Conservation (phyloP, 2,797 vertebrate genomes). For the Sebastolobus altivelis region DNA sequence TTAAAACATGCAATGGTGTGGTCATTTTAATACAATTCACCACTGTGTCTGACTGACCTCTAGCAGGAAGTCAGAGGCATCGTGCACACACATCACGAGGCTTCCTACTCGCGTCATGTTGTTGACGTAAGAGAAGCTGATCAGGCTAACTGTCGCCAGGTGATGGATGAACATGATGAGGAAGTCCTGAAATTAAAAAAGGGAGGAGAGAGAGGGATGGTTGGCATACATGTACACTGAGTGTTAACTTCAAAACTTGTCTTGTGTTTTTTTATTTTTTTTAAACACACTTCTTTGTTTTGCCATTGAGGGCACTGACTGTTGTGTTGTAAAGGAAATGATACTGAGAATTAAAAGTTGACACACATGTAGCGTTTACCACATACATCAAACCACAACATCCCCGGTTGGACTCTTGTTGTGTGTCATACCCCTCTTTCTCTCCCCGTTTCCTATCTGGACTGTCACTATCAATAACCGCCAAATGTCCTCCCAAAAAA, state of each 20-base stretch:
- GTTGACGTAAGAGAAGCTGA: slow-evolving; percentile 93
- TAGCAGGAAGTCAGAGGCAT: slow-evolving; percentile 90
- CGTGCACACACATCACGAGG: slow-evolving; percentile 91
- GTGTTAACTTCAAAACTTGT: background rate
- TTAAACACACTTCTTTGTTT: background rate
- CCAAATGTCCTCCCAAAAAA: background rate
- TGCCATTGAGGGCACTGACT: background rate
- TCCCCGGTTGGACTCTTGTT: background rate
- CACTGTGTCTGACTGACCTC: slow-evolving; percentile 84
- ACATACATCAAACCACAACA: background rate
- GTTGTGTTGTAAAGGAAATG: background rate
- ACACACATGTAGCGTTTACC: background rate
- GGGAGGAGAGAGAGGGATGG: background rate
- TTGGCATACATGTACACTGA: background rate
- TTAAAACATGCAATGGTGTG: background rate
- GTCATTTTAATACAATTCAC: background rate
- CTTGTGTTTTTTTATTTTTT: background rate
- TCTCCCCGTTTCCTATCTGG: background rate
- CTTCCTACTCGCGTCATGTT: slow-evolving; percentile 94
- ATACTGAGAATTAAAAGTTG: background rate
- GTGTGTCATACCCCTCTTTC: background rate
- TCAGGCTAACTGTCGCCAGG: slow-evolving; percentile 88
- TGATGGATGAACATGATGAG: slow-evolving; percentile 95
- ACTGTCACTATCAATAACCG: background rate
- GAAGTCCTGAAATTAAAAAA: slow-evolving; percentile 87